Evolutionary conservation across 1,140 invertebrate genomes (phyloP).

Genomic region (Drosophila asahinai): DNA sequence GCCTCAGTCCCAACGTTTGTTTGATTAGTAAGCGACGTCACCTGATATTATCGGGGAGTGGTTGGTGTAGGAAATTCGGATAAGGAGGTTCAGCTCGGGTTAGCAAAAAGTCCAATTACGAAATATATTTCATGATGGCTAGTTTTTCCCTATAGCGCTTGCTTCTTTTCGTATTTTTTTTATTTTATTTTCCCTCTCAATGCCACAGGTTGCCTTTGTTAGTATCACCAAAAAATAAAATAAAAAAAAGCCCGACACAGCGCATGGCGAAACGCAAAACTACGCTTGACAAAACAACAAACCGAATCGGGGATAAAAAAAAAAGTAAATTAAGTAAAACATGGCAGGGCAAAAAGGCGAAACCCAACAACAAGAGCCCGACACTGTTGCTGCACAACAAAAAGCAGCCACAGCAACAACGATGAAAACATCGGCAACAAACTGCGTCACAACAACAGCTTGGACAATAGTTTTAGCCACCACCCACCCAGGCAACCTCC

Average conservation of each 20-base stretch:
- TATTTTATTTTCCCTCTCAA: conserved; percentile 20
- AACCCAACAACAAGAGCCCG: conserved; percentile 6
- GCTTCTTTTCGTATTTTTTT: neutral
- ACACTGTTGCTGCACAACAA: conserved; percentile 34
- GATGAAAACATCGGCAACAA: conserved; percentile 34
- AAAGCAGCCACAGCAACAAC: conserved; percentile 15
- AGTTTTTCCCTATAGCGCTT: conserved; percentile 10
- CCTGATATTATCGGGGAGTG: conserved; percentile 18
- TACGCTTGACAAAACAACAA: conserved; percentile 48
- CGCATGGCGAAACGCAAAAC: conserved; percentile 13
- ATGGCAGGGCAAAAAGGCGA: conserved; percentile 26
- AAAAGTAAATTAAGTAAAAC: conserved; percentile 48
- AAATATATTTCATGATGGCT: conserved; percentile 35
- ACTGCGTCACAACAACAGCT: conserved; percentile 33
- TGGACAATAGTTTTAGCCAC: conserved; percentile 35
- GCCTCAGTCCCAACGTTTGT: conserved; percentile 20
- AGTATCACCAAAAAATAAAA: conserved; percentile 23
- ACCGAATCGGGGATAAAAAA: conserved; percentile 27
- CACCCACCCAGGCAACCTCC: conserved; percentile 10
- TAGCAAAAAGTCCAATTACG: conserved; percentile 49
- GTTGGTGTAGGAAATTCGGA: conserved; percentile 27
- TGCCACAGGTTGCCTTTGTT: conserved; percentile 53
- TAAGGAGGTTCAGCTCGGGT: conserved; percentile 36
- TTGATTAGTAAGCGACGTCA: conserved; percentile 36
- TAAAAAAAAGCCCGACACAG: neutral